Percentiles rank a stretch among this genome's conserved stretches.
Conservation (phyloP, 2,888 invertebrate species). For the Agrochola lota region DNA sequence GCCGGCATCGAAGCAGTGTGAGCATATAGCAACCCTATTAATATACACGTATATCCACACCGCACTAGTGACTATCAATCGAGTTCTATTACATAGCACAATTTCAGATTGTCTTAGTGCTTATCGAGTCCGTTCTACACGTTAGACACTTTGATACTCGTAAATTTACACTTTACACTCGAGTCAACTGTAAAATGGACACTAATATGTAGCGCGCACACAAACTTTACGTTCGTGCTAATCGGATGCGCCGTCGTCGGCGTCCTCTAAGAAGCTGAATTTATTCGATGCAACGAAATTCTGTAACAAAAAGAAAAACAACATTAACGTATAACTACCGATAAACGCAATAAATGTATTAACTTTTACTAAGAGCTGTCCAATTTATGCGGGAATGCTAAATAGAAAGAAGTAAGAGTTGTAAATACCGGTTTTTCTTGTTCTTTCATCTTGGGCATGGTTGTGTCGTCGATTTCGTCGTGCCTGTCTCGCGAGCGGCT, state of each 20-base stretch:
- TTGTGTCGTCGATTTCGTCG: constrained; percentile 77
- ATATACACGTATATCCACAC: constrained; percentile 83
- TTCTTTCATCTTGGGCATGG: constrained; percentile 94
- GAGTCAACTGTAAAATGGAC: constrained; percentile 82
- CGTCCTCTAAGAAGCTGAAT: constrained; percentile 93
- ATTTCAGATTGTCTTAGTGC: constrained; percentile 82
- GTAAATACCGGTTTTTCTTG: constrained; percentile 93
- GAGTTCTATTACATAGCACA: constrained; percentile 86
- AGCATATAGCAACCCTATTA: constrained; percentile 82
- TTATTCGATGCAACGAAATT: constrained; percentile 94
- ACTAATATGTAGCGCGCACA: constrained; percentile 78
- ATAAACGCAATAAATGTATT: neutral
- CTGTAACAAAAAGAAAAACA: constrained; percentile 83
- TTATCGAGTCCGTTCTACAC: constrained; percentile 77
- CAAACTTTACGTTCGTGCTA: constrained; percentile 74
- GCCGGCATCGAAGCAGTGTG: constrained; percentile 82
- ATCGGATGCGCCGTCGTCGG: constrained; percentile 89
- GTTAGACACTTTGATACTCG: constrained; percentile 84
- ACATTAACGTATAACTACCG: neutral
- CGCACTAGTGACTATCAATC: constrained; percentile 82
- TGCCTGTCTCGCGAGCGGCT: constrained; percentile 81
- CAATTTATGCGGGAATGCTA: neutral
- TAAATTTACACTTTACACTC: constrained; percentile 89
- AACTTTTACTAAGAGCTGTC: neutral
- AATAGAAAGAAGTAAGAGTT: neutral